Conservation (phyloP, 2,113 vertebrate species). For the Toxotes chatareus region DNA sequence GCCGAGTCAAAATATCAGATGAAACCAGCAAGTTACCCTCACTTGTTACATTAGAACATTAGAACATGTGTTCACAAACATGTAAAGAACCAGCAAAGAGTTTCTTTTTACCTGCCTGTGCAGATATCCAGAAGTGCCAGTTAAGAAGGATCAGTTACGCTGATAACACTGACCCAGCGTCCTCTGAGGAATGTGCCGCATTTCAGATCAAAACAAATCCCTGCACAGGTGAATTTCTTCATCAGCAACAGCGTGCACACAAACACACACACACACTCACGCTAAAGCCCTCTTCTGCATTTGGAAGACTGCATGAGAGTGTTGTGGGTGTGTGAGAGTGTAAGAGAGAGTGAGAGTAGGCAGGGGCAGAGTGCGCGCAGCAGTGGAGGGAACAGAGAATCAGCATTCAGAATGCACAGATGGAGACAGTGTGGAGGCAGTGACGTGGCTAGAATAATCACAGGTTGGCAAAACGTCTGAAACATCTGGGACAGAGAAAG, state of each 20-base stretch:
- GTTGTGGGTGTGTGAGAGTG: constrained; percentile 70
- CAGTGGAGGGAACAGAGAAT: constrained; percentile 75
- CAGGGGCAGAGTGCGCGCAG: constrained; percentile 75
- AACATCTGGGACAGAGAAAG: constrained; percentile 73
- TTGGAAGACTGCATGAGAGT: constrained; percentile 67
- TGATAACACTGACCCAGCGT: constrained; percentile 55
- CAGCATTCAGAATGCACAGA: constrained; percentile 83
- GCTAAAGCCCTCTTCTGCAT: constrained; percentile 66
- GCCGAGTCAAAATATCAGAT: constrained; percentile 15
- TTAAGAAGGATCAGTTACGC: constrained; percentile 64
- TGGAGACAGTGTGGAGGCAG: constrained; percentile 79
- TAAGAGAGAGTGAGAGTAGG: constrained; percentile 68
- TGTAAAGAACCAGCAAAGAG: constrained; percentile 9
- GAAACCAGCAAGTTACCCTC: constrained; percentile 25
- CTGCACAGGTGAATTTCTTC: constrained; percentile 65
- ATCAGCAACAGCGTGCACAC: constrained; percentile 26
- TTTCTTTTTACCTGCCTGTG: constrained; percentile 72
- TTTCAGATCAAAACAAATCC: constrained; percentile 53
- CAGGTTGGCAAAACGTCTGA: constrained; percentile 74
- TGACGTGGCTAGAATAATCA: constrained; percentile 84
- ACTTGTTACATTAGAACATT: constrained; percentile 64
- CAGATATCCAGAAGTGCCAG: constrained; percentile 65
- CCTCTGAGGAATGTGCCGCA: constrained; percentile 49
- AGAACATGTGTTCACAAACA: constrained; percentile 30
- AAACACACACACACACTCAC: constrained; percentile 1